A percentile compares a stretch with the other conserved stretches of the same genome.
phyloP scores from a whole-genome alignment of 2,113 vertebrate genomes.

The Regulus satrapa region DNA sequence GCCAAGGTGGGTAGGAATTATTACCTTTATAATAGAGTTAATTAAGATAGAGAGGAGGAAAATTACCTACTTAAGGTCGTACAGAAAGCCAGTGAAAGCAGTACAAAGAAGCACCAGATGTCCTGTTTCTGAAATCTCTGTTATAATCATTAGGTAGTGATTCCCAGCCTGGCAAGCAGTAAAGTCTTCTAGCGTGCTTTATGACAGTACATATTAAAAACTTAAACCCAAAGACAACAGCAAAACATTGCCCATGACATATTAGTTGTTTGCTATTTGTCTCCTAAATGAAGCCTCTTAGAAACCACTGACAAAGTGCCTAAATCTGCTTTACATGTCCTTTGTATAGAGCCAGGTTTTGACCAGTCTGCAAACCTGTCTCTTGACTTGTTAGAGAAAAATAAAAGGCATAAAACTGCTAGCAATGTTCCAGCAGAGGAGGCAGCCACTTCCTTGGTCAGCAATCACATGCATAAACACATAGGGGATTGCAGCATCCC shows the following conservation, averaged over 20 bases:
- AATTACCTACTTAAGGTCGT: neutral
- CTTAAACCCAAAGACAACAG: neutral
- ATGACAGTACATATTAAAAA: neutral
- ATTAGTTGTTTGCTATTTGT: neutral
- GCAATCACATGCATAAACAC: fast-evolving
- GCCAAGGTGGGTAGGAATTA: neutral
- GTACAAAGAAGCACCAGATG: neutral
- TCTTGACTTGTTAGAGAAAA: neutral
- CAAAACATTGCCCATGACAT: neutral
- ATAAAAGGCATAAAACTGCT: neutral
- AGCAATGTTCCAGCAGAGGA: neutral
- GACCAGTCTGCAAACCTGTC: neutral
- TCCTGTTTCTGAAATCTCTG: neutral
- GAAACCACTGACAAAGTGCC: neutral
- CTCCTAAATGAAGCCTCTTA: neutral
- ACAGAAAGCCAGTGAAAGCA: neutral
- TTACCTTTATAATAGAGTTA: neutral
- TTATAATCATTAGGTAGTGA: conserved; percentile 21
- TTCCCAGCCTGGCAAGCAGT: neutral
- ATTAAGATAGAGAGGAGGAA: neutral
- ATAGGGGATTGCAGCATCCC: neutral
- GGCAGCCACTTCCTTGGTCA: fast-evolving
- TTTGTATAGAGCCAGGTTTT: neutral
- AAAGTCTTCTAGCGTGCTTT: neutral
- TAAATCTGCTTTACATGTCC: neutral